Base-by-base conservation (phyloP, 2,113 vertebrate species). In the Anguilla rostrata region DNA sequence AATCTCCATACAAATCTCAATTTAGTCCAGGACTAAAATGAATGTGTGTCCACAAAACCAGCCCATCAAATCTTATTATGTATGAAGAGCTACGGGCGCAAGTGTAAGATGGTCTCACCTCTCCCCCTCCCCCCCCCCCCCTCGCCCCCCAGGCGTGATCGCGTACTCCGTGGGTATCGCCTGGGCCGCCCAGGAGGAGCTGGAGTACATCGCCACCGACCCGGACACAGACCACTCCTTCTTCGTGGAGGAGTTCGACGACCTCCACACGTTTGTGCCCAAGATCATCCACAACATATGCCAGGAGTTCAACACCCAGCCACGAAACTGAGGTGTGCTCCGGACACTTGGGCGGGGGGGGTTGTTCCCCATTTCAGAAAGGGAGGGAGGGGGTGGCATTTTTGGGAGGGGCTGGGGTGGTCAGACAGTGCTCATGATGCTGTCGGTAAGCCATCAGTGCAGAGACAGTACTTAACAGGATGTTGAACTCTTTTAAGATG, bases 231-330 rank as follows among this genome's bases (percentile, higher is more conserved):
- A 99, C 9, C 99, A 99, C 89, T 97, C 97, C 87, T 99, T 99
- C 95, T 99, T 99, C 0, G 97, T 99, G 90, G 98, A 99, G 5
- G 99, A 99, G 90, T 99, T 99, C 81, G 98, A 99, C 93, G 95
- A 95, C 92, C 97, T 99, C 82, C 97, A 98, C 93, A 95, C 92
- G 87, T 95, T 94, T 0, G 98, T 99, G 29, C 91, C 97, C 83
- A 97, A 94, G 90, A 97, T 99, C 91, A 96, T 98, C 89, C 93
- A 96, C 95, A 99, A 98, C 93, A 99, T 99, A 93, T 99, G 99
- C 92, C 96, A 96, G 87, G 99, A 99, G 91, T 99, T 99, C 93
- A 99, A 99, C 92, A 97, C 98, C 11, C 98, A 97, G 93, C 99
- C 99, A 81, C 95, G 97, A 89, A 99, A 99, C 94, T 99, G 94